Base-by-base conservation (phyloP, 2,888 invertebrate species). In the Lydus trimaculatus region DNA sequence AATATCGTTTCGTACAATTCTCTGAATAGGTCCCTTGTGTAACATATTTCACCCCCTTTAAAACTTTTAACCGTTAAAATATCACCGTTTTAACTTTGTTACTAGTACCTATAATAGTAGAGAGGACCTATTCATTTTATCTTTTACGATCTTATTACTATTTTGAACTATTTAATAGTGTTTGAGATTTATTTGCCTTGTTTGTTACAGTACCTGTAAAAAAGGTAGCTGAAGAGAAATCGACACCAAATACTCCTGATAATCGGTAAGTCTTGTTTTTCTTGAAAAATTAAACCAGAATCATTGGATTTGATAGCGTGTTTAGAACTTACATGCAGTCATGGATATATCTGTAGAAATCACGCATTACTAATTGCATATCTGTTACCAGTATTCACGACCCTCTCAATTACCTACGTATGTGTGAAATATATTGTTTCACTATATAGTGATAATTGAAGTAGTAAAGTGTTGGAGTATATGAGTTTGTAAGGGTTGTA, bases 11-110 rank as follows among this genome's bases (percentile, higher is more conserved):
- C 79, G 74, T 74, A 77, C 81, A 81, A 76, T 81, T 79, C 75
- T 78, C 64, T 72, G 77, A 81, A 82, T 80, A 77, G 80, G 78
- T 80, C 84, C 80, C 83, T 20, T 43, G 81, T 81, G 83, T 73
- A 72, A 72, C 76, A 82, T 84, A 75, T 76, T 79, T 84, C 83
- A 72, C 48, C 48, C n/a, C 61, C 9, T 31, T 56, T 56, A 31
- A 31, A 70, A 67, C 76, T 31, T 15, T 31, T 6, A 75, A 69
- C n/a, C 71, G 70, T 73, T 79, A 73, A 79, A 79, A 79, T 79
- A 79, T 79, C 71, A 66, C 75, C 79, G 75, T 76, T 79, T 79
- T 78, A 79, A 79, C 76, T 79, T 78, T 76, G 71, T 71, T 75
- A 73, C 71, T 75, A 58, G 66, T n/a, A 61, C 63, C 71, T n/a